Evolutionary conservation across 2,888 invertebrate genomes (phyloP), one percentile per base, ranked within the genome.

Genomic region (Hirtodrosophila trivittata): DNA sequence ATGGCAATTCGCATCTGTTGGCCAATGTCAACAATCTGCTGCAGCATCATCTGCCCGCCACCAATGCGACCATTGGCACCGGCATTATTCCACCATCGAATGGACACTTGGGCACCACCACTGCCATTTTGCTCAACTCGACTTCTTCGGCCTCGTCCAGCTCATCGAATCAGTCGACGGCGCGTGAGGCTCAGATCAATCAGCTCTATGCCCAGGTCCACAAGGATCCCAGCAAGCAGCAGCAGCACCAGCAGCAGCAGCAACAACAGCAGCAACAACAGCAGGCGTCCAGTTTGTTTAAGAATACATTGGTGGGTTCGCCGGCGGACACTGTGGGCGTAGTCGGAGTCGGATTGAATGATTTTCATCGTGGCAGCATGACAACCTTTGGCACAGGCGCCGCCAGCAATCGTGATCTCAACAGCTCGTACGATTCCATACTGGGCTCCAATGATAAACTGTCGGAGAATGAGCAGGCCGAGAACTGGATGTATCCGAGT

Each of bases 121-220:
- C 89, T n/a, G 85, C 89, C 63, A 89, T 89, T n/a, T 42, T 88
- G 47, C 73, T 89, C 21, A 89, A 89, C 46, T 89, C 87, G 3
- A 86, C 86, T 0, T 80, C 87, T 3, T 89, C 87, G 46, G 78
- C 83, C 5, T 80, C 86, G 45, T 77, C 86, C 33, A 86, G 84
- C 46, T 86, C 86, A 6, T 84, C 83, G 50, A 87, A 75, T 59
- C 82, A 83, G 50, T 83, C 82, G 26, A 85, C 81, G 42, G 82
- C 85, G n/a, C 89, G 90, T 18, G 90, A 90, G 70, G 89, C 89
- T 50, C 89, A 89, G 70, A 89, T 90, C 56, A 90, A 90, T 78
- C 91, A 91, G 67, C 87, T 92, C 21, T 92, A 92, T 75, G 92
- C 92, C 7, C 91, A 92, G 83, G 92, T 93, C 45, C 92, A 92